A percentile compares a stretch with the other conserved stretches of the same genome.
phyloP scores from a whole-genome alignment of 1,140 invertebrate species.

The Calycopis cecrops region DNA sequence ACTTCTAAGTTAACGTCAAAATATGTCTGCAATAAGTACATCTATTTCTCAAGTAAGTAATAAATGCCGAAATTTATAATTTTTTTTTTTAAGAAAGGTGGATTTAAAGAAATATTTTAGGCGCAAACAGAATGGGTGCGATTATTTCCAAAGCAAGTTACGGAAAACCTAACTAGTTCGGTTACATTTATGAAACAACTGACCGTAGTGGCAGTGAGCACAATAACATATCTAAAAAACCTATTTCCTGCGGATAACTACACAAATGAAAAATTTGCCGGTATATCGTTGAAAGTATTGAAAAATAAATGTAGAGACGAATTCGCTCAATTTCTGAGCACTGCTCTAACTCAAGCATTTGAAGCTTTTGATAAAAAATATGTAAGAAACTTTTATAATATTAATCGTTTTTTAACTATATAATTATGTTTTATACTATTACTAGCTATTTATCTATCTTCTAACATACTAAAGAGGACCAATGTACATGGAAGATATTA shows the following conservation, averaged over 20 bases:
- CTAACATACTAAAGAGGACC: too few relatives aligned
- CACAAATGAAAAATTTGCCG: conserved; percentile 41
- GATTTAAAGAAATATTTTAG: conserved; percentile 38
- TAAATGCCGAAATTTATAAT: neutral
- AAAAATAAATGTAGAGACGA: conserved; percentile 52
- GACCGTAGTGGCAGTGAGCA: conserved; percentile 49
- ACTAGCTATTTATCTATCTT: too few relatives aligned
- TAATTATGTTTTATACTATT: too few relatives aligned
- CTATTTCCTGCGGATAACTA: conserved; percentile 49
- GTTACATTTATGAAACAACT: conserved; percentile 61
- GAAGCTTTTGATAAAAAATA: conserved; percentile 63
- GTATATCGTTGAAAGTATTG: conserved; percentile 41
- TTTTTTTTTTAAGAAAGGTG: conserved; percentile 11
- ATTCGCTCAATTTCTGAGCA: conserved; percentile 50
- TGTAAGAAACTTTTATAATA: conserved; percentile 34
- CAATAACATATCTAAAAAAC: conserved; percentile 52
- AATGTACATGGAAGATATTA: too few relatives aligned
- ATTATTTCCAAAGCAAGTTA: conserved; percentile 44
- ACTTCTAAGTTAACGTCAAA: neutral
- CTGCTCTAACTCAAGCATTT: conserved; percentile 47
- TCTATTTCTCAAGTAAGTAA: neutral
- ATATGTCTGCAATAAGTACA: conserved; percentile 2
- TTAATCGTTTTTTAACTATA: conserved; percentile 9
- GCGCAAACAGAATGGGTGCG: conserved; percentile 45
- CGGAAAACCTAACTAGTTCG: conserved; percentile 54